Evolutionary conservation across 2,797 vertebrate species (phyloP), one percentile per base, ranked within the genome.

Genomic region (Dendrocincla fuliginosa): DNA sequence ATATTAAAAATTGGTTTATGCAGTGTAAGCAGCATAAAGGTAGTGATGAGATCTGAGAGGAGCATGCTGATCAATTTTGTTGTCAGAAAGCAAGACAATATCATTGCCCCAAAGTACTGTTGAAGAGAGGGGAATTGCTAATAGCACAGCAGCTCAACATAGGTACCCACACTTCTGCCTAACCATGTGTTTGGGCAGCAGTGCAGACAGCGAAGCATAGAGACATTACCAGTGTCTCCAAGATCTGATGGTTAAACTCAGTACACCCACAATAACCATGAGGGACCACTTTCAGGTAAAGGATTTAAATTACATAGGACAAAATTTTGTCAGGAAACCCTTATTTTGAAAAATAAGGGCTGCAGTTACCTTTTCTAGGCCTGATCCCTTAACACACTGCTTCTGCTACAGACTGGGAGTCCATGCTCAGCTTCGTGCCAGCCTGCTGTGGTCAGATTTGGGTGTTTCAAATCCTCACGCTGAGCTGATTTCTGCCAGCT

Each of bases 371-470:
- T 0, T 41, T 44, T 23, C 42, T 39, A 52, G 39, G 25, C 11
- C 28, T 35, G 28, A 42, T 24, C 7, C 18, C 47, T 55, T n/a
- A 19, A 24, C 18, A 27, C 20, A 5, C 4, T 7, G 5, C 11
- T 84, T 53, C 60, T 46, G 56, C n/a, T 27, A 4, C 6, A 8
- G 39, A 39, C 2, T 1, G 16, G 50, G 25, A 73, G 10, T 13
- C 23, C 0, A 0, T 16, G 49, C n/a, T 69, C 8, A 1, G 32
- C 73, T 69, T 69, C 0, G 0, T 37, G 52, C 32, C 56, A 70
- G 0, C 33, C 8, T 33, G 16, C 39, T 63, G 35, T 4, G 6
- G 30, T 49, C 91, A 81, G 14, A 46, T 35, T 39, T 14, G 10
- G 5, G 30, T 46, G 20, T 25, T 59, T 44, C 33, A 83, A 88